Evolutionary conservation across 2,888 invertebrate species (phyloP).

Genomic region (Platynereis dumerilii): DNA sequence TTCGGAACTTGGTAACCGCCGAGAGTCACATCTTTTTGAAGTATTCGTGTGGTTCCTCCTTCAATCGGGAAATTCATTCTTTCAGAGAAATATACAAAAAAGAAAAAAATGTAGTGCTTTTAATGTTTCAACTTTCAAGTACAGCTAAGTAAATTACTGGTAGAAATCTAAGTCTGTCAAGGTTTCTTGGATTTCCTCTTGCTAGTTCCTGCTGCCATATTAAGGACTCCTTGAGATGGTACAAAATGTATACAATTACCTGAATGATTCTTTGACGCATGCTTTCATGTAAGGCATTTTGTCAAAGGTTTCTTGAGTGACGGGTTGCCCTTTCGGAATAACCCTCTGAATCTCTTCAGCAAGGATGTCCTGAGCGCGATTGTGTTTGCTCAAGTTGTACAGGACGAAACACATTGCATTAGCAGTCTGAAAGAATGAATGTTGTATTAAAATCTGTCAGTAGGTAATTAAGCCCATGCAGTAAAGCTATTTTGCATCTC

Average conservation of each 20-base stretch:
- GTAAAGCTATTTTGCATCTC: too few species aligned
- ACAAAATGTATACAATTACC: too few species aligned
- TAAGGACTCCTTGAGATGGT: too few species aligned
- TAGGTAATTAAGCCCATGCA: too few species aligned
- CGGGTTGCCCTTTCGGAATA: conserved; percentile 25
- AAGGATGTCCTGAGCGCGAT: conserved; percentile 42
- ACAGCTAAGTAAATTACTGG: too few species aligned
- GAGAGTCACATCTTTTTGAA: conserved; percentile 40
- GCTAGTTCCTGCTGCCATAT: too few species aligned
- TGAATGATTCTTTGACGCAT: conserved; percentile 47
- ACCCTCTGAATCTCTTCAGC: conserved; percentile 39
- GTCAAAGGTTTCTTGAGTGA: conserved; percentile 33
- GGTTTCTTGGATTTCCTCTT: too few species aligned
- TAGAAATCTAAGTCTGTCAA: too few species aligned
- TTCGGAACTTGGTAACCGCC: conserved; percentile 46
- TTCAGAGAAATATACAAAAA: too few species aligned
- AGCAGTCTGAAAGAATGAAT: conserved; percentile 43
- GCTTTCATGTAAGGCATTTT: conserved; percentile 47
- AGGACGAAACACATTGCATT: conserved; percentile 45
- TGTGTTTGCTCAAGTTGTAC: conserved; percentile 42
- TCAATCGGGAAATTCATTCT: conserved; percentile 46
- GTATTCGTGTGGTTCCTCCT: conserved; percentile 43
- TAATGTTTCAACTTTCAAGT: too few species aligned
- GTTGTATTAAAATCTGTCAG: too few species aligned
- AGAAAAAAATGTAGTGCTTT: too few species aligned